A percentile compares a stretch with the other conserved stretches of the same genome.
phyloP scores from a whole-genome alignment of 2,797 vertebrate genomes.

The Sciaenops ocellatus region DNA sequence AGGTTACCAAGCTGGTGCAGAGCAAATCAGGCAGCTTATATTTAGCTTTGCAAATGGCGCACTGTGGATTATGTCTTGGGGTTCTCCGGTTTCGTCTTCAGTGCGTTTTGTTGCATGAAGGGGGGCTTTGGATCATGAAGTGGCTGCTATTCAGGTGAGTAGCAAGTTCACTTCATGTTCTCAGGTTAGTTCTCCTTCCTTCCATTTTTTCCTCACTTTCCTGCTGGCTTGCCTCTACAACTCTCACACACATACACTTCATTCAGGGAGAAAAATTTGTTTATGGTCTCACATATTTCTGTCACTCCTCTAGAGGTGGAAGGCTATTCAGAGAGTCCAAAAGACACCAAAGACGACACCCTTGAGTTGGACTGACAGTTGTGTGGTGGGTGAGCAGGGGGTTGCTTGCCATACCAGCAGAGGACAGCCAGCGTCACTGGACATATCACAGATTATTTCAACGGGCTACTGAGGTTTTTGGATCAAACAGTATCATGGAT shows the following conservation, averaged over 20 bases:
- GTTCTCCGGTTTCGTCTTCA: constrained; percentile 88
- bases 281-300: constrained; percentile 49
- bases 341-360: constrained; percentile 59
- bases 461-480: constrained; percentile 43
- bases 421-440: constrained; percentile 44
- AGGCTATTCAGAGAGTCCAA: constrained; percentile 61
- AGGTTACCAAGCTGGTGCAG: constrained; percentile 80
- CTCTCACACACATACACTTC: neutral
- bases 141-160: constrained; percentile 76
- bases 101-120: constrained; percentile 71
- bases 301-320: constrained; percentile 47
- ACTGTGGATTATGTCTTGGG: constrained; percentile 85
- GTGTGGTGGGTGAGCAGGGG: constrained; percentile 33
- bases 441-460: constrained; percentile 43
- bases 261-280: constrained; percentile 26
- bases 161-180: constrained; percentile 64
- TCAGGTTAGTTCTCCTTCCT: constrained; percentile 34
- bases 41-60: constrained; percentile 86
- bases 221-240: neutral
- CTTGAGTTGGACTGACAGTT: constrained; percentile 55
- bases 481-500: constrained; percentile 81
- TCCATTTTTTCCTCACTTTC: constrained; percentile 26
- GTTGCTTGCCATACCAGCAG: constrained; percentile 32
- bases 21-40: constrained; percentile 85
- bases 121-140: constrained; percentile 62